These are phyloP conservation scores for Microctonus brassicae DNA, from an alignment of 2,888 invertebrate genomes.

Conservation along the genomic window DNA sequence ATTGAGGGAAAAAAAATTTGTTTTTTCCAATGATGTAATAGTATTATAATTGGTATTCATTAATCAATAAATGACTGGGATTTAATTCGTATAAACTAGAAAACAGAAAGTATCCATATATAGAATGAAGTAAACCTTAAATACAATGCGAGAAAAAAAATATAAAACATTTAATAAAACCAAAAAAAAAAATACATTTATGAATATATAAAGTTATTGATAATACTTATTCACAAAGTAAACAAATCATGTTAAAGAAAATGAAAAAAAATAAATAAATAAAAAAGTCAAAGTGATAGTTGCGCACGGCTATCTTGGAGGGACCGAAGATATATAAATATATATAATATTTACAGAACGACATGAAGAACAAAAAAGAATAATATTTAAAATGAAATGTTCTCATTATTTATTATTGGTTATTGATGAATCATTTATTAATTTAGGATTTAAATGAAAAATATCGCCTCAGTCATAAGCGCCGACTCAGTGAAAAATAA, in stretches of 20 bases:
- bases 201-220: slow-evolving; percentile 38
- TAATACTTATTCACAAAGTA: slow-evolving; percentile 46
- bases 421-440: slow-evolving; percentile 16
- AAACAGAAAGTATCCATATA: slow-evolving; percentile 66
- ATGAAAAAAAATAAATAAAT: neutral
- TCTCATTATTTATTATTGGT: neutral
- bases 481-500: slow-evolving; percentile 43
- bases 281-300: slow-evolving; percentile 32
- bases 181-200: slow-evolving; percentile 44
- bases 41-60: slow-evolving; percentile 44
- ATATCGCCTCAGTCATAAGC: slow-evolving; percentile 41
- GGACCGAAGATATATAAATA: slow-evolving; percentile 32
- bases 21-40: slow-evolving; percentile 58
- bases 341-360: too few relatives aligned
- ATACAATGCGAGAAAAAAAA: slow-evolving; percentile 43
- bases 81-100: slow-evolving; percentile 66
- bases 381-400: neutral
- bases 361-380: neutral
- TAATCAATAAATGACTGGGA: slow-evolving; percentile 53
- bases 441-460: slow-evolving; percentile 20
- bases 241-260: slow-evolving; percentile 46
- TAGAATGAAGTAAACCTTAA: slow-evolving; percentile 58
- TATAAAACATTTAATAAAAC: slow-evolving; percentile 46
- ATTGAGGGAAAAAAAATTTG: slow-evolving; percentile 50
- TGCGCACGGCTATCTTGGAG: slow-evolving; percentile 44